phyloP scores from a whole-genome alignment of 2,113 vertebrate genomes.

The Euleptes europaea region DNA sequence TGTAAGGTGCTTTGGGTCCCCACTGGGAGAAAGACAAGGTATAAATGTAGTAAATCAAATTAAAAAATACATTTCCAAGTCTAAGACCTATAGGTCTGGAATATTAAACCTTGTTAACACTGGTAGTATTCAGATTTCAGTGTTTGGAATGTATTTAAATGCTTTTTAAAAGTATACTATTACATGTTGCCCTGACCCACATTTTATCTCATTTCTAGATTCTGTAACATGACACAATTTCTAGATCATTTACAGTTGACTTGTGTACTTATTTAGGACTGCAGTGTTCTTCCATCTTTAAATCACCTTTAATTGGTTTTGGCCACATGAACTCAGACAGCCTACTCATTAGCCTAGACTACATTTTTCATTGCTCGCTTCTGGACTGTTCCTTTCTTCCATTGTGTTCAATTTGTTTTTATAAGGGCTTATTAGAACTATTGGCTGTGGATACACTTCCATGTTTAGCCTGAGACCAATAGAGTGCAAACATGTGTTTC shows the following conservation, averaged over 20 bases:
- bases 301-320: background rate
- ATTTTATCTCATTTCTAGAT: no score
- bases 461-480: background rate
- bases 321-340: background rate
- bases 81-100: no score
- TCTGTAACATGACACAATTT: no score
- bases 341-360: background rate
- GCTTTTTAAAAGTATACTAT: no score
- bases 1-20: no score
- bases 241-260: background rate
- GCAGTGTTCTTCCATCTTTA: background rate
- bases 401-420: background rate
- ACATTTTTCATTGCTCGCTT: background rate
- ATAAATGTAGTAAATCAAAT: no score
- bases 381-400: background rate
- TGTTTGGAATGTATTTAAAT: no score
- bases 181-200: no score
- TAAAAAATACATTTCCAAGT: no score
- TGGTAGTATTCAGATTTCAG: no score
- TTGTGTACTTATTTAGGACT: background rate
- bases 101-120: no score
- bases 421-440: background rate
- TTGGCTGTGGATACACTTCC: background rate
- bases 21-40: no score
- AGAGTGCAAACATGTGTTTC: conserved; percentile 3